Percentiles rank a stretch among this genome's conserved stretches.
Evolutionary conservation across 2,888 invertebrate genomes (phyloP).

Genomic region (Parnassius glacialis): DNA sequence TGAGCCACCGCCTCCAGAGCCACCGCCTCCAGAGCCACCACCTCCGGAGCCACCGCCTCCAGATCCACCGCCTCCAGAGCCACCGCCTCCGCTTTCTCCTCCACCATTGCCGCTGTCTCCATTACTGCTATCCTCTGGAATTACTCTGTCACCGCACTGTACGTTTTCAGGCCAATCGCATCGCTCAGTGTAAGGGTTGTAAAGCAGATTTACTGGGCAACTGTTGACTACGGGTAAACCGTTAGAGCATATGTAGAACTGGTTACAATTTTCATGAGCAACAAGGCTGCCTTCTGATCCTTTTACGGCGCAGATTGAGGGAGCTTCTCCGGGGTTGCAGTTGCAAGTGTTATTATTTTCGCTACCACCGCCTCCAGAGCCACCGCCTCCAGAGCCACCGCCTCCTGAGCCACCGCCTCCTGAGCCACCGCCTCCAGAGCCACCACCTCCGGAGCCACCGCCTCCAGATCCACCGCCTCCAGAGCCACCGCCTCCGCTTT

Average conservation of each 20-base stretch:
- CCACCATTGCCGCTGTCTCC: conserved; percentile 9
- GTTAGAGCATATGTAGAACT: conserved; percentile 39
- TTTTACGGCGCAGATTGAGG: conserved; percentile 34
- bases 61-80: too few species aligned
- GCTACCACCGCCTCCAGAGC: background rate
- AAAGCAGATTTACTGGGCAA: conserved; percentile 36
- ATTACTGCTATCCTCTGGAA: conserved; percentile 18
- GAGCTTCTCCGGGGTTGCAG: conserved; percentile 39
- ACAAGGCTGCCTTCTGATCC: conserved; percentile 37
- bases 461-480: too few species aligned
- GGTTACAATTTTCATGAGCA: conserved; percentile 42
- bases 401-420: conserved; percentile 22
- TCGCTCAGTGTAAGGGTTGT: conserved; percentile 34
- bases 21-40: too few species aligned
- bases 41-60: too few species aligned
- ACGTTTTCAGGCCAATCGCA: conserved; percentile 42
- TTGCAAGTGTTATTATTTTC: conserved; percentile 26
- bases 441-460: conserved; percentile 25
- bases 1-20: too few species aligned
- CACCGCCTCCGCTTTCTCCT: background rate
- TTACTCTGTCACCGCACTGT: conserved; percentile 37
- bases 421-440: conserved; percentile 8
- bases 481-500: conserved; percentile 1
- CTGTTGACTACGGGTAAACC: conserved; percentile 33
- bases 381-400: conserved; percentile 13